Base-by-base conservation (phyloP, 92 coral and sea anemone species). In the Epizoanthus illoricatus region DNA sequence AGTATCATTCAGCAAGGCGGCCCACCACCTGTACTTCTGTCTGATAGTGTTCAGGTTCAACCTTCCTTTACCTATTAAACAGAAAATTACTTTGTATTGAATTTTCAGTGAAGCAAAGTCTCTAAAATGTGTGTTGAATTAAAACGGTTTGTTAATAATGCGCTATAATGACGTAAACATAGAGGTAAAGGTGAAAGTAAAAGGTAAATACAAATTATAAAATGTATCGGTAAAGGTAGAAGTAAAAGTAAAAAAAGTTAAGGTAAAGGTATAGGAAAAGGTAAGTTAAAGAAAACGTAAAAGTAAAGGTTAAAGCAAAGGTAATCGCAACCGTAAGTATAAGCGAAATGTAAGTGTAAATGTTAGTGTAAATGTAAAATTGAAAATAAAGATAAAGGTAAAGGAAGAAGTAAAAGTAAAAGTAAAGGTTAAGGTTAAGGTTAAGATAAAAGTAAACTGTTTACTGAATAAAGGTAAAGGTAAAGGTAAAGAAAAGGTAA, bases 1-100 rank as follows among this genome's bases (percentile, higher is more conserved):
- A 5, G 74, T 83, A 21, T 72, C 74, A 24, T 76, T 69, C 24
- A 83, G 42, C 5, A 40, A 11, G 45, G 69, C 17, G 18, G 64
- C 60, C 36, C 28, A n/a, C 28, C 47, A 33, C 16, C 41, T 13
- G 16, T 73, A 58, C 42, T 20, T 74, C 10, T 81, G 66, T 39
- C 72, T 65, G 40, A 62, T 72, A 20, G 10, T 2, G 40, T 72
- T 23, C 39, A 72, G 41, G n/a, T 10, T 49, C 1, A 72, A 1
- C 21, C 76, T 72, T 1, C 76, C 62, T 9, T 21, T 52, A 43
- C 76, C 59, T 52, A 9, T 52, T 9, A 52, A 52, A 52, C 13
- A 52, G 16, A 52, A 52, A 52, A 52, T 9, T 9, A 52, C 15
- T 9, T 52, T 52, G 56, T 9, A 52, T 52, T 52, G 9, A 2